Conservation (phyloP, 2,113 vertebrate species). For the Microcebus griseorufus region DNA sequence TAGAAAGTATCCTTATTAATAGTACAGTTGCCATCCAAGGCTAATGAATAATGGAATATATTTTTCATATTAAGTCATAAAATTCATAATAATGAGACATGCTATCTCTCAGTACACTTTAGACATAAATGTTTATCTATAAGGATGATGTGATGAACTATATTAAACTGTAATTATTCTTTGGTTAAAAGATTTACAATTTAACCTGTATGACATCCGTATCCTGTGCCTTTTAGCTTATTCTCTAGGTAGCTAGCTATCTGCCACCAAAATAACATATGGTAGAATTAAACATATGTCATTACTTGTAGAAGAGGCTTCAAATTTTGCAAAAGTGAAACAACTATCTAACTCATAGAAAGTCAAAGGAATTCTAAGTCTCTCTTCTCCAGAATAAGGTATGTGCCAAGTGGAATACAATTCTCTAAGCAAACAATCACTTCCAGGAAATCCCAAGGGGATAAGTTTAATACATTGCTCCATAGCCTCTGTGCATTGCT, state of each 20-base stretch:
- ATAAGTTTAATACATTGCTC: constrained; percentile 57
- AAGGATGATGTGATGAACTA: neutral
- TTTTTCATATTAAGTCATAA: constrained; percentile 22
- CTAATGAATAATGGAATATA: constrained; percentile 1
- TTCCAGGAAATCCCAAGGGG: constrained; percentile 42
- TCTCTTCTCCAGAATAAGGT: constrained; percentile 36
- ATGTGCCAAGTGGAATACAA: constrained; percentile 27
- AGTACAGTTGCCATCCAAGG: neutral
- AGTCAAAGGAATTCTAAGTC: constrained; percentile 61
- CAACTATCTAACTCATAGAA: constrained; percentile 32
- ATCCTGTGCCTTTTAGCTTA: constrained; percentile 4
- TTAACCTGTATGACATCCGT: neutral
- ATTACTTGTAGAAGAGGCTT: constrained; percentile 29
- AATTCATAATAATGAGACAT: neutral
- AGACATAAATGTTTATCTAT: constrained; percentile 17
- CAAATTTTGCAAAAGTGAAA: constrained; percentile 45
- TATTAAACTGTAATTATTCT: neutral
- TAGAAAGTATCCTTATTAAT: neutral
- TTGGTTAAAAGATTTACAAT: constrained; percentile 10
- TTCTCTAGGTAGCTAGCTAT: neutral
- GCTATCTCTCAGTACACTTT: neutral
- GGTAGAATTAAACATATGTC: constrained; percentile 51
- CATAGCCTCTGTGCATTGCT: neutral
- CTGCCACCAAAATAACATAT: constrained; percentile 29
- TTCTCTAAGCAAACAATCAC: constrained; percentile 67